Conservation (phyloP, 2,797 vertebrate species). For the Myotis vivesi region DNA sequence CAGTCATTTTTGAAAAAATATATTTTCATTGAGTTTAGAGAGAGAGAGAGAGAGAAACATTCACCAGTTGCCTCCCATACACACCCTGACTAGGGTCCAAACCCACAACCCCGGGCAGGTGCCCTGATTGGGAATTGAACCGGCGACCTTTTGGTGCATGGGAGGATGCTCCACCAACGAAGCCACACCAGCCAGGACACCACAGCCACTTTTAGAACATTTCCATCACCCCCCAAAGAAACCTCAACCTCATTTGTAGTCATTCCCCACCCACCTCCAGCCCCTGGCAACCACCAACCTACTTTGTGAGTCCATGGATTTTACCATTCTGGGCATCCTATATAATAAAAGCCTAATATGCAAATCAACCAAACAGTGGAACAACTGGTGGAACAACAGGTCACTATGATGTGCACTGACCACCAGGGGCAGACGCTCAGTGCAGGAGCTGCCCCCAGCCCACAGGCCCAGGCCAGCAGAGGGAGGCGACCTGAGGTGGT, state of each 20-base stretch:
- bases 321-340: neutral
- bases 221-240: neutral
- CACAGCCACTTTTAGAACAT: neutral
- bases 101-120: neutral
- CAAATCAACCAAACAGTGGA: too few relatives aligned
- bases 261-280: fast-evolving
- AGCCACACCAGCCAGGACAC: neutral
- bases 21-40: neutral
- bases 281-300: neutral
- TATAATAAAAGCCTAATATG: too few relatives aligned
- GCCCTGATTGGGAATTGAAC: neutral
- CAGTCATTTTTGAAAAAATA: fast-evolving
- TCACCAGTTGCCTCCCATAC: neutral
- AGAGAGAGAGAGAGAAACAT: neutral
- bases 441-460: too few relatives aligned
- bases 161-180: neutral
- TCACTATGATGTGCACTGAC: too few relatives aligned
- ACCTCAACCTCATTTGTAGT: fast-evolving
- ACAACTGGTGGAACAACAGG: too few relatives aligned
- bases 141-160: neutral
- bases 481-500: too few relatives aligned
- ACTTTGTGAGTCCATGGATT: neutral
- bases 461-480: too few relatives aligned
- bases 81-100: neutral
- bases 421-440: too few relatives aligned